These are phyloP conservation scores for Gopherus flavomarginatus DNA, from an alignment of 2,113 vertebrate species.

Conservation along the genomic window DNA sequence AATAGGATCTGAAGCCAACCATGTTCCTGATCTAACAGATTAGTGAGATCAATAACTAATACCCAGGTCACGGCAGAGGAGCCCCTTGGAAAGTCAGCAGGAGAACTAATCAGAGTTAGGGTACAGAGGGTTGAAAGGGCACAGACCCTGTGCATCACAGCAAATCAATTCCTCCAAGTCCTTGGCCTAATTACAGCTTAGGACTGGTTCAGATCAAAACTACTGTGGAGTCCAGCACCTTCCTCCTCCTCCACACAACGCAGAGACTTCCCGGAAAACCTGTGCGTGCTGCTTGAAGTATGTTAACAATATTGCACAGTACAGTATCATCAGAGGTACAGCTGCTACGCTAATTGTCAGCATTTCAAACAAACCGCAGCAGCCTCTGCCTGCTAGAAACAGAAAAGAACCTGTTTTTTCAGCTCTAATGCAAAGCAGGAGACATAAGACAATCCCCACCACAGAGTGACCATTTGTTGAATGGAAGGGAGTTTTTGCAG, in stretches of 20 bases:
- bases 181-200: fast-evolving
- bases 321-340: background rate
- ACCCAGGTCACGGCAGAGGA: background rate
- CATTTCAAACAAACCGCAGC: background rate
- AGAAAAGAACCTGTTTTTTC: background rate
- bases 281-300: background rate
- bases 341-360: background rate
- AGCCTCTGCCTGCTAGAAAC: background rate
- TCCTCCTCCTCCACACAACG: background rate
- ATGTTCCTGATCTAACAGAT: background rate
- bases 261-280: background rate
- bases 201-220: fast-evolving
- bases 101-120: fast-evolving
- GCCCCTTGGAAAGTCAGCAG: background rate
- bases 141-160: fast-evolving
- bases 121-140: background rate
- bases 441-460: background rate
- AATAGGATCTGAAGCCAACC: background rate
- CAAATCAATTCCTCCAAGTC: fast-evolving
- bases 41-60: background rate
- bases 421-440: background rate
- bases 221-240: fast-evolving
- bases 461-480: background rate
- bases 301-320: fast-evolving
- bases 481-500: background rate